These are phyloP conservation scores for Euleptes europaea DNA, from an alignment of 2,113 vertebrate genomes.

Conservation along the genomic window DNA sequence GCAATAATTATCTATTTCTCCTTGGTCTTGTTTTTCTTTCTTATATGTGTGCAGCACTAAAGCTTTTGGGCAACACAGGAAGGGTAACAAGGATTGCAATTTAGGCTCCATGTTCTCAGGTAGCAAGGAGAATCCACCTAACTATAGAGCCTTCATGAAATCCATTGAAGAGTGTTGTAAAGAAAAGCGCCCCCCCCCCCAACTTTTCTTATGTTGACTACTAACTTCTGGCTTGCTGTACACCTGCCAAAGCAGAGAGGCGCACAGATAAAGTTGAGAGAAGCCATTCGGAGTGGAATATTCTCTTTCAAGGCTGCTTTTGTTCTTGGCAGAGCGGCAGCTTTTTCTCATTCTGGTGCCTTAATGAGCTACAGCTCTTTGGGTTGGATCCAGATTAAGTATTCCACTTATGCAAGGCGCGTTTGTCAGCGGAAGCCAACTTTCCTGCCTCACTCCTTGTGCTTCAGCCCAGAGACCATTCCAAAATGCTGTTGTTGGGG, in stretches of 20 bases:
- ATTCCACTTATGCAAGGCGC: no score
- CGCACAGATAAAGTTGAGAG: fast-evolving
- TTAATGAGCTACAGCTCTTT: not conserved
- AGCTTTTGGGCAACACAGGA: no score
- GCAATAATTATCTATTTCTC: no score
- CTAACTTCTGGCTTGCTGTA: not conserved
- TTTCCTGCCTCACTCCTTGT: no score
- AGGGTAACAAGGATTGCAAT: no score
- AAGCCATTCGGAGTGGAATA: fast-evolving
- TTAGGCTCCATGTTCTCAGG: no score
- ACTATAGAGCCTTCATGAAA: not conserved
- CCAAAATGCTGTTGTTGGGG: no score
- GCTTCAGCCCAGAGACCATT: no score
- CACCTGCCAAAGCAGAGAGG: conserved; percentile 18
- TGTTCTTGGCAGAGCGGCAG: not conserved
- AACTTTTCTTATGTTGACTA: not conserved
- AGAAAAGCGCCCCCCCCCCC: fast-evolving
- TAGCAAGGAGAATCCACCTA: no score
- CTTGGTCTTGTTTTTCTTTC: no score
- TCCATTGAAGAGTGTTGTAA: fast-evolving
- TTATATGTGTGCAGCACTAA: no score
- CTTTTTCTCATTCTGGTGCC: not conserved
- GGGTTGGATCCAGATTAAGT: not conserved
- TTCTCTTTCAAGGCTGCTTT: conserved; percentile 19
- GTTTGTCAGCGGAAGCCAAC: no score